Percentiles rank a stretch among this genome's conserved stretches.
Evolutionary conservation across 1,140 invertebrate genomes (phyloP).

Genomic region (Drosophila lini): DNA sequence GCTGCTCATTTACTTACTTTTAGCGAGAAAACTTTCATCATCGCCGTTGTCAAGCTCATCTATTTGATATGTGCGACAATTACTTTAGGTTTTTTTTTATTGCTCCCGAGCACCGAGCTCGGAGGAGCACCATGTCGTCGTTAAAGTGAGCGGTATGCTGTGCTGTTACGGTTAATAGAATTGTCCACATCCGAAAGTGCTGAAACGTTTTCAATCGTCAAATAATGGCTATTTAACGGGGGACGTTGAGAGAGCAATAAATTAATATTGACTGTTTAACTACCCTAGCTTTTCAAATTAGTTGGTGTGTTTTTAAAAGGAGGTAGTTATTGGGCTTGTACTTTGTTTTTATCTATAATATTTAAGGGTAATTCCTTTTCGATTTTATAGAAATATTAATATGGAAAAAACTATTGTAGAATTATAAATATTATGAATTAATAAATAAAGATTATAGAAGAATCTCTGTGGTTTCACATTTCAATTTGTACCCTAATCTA

Average conservation of each 20-base stretch:
- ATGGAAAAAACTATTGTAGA: too few relatives aligned
- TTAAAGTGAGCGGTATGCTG: background rate
- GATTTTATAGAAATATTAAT: too few relatives aligned
- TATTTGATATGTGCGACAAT: slow-evolving; percentile 46
- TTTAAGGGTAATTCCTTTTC: background rate
- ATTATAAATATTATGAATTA: too few relatives aligned
- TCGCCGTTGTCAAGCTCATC: slow-evolving; percentile 31
- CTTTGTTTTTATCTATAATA: background rate
- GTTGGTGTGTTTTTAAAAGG: background rate
- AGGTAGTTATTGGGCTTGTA: background rate
- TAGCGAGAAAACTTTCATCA: slow-evolving; percentile 49
- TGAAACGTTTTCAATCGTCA: slow-evolving; percentile 13
- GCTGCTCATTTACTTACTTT: slow-evolving; percentile 27
- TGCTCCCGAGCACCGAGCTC: background rate
- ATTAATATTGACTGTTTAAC: background rate
- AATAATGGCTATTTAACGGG: slow-evolving; percentile 4
- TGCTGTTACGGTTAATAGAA: slow-evolving; percentile 15
- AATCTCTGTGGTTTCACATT: too few relatives aligned
- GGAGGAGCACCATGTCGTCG: slow-evolving; percentile 17
- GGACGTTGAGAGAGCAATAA: background rate
- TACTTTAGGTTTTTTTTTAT: slow-evolving; percentile 40
- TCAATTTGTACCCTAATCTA: too few relatives aligned
- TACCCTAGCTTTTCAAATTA: slow-evolving; percentile 3
- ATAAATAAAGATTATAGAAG: too few relatives aligned
- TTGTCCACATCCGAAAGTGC: slow-evolving; percentile 21